Base-by-base conservation (phyloP, 2,113 vertebrate genomes). In the Dendrocopos noguchii region DNA sequence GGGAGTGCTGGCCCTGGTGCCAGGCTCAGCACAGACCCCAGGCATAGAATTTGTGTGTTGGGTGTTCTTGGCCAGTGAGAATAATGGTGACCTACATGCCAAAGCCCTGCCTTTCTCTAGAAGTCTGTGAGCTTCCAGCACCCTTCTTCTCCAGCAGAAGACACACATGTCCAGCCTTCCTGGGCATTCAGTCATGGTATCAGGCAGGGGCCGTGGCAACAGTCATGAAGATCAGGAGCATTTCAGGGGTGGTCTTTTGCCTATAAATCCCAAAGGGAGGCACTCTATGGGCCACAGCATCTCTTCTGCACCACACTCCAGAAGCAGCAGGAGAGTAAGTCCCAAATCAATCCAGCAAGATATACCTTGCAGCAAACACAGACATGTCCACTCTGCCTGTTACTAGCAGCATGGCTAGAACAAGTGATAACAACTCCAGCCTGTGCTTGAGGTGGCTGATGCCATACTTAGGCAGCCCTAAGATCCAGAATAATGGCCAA, bases 111-210 rank as follows among this genome's bases (percentile, higher is more conserved):
- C 55, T 76, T 79, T 66, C 19, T 72, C 44, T 47, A 42, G 61
- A 71, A 94, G 67, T n/a, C 24, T 34, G 36, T 47, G 75, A 80
- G 44, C 28, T 15, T 77, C 60, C 72, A 64, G 15, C 3, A 0
- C 17, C 50, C 39, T 66, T 81, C 64, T 63, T 79, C 31, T 27
- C 5, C 53, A 22, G 20, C 9, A 64, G 52, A 85, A 60, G n/a
- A 8, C 50, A 59, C 21, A 8, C 13, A 39, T 56, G 25, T 66
- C 33, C 55, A 72, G 25, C 21, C 46, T 56, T 10, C 53, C 44
- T 27, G 70, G 68, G 18, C 1, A 1, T 25, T 47, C 0, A 0
- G 31, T 31, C 34, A 17, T n/a, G 12, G 33, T 13, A 56, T 15
- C 18, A 68, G 33, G 44, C 65, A 87, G 31, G 5, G 22, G 47